Conservation (phyloP, 2,888 invertebrate species). For the Diaperis boleti region DNA sequence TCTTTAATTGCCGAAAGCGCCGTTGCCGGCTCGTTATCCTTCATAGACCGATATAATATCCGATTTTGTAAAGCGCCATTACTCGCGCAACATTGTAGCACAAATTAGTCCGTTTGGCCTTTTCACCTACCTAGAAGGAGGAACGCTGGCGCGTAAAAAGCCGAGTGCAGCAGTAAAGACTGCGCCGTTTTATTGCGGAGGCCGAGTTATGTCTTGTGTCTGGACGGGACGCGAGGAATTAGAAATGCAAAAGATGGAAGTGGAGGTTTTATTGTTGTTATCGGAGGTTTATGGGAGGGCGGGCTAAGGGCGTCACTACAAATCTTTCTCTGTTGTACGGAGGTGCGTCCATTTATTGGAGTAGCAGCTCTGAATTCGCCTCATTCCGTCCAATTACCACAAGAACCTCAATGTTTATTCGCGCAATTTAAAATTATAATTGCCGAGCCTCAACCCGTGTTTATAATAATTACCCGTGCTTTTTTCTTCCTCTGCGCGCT, state of each 20-base stretch:
- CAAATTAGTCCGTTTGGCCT: conserved; percentile 26
- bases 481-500: conserved; percentile 45
- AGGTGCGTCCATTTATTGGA: too few species aligned
- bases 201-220: conserved; percentile 55
- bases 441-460: conserved; percentile 43
- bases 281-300: too few species aligned
- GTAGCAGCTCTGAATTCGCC: not conserved
- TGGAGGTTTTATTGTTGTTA: not conserved
- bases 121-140: conserved; percentile 24
- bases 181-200: conserved; percentile 53
- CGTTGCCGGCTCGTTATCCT: conserved; percentile 27
- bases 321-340: too few species aligned
- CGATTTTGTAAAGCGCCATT: conserved; percentile 16
- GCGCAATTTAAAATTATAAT: conserved; percentile 51
- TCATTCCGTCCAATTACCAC: not conserved
- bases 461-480: conserved; percentile 47
- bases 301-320: too few species aligned
- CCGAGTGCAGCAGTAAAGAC: conserved; percentile 51
- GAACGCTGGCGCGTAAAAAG: conserved; percentile 40
- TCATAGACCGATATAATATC: conserved; percentile 22
- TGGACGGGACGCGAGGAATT: conserved; percentile 43
- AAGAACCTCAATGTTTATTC: conserved; percentile 31
- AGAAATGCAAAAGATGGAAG: not conserved
- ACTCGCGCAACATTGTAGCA: conserved; percentile 35
- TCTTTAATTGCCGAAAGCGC: conserved; percentile 38